Base-by-base conservation (phyloP, 1,140 invertebrate species). In the Meloidogyne hapla region DNA sequence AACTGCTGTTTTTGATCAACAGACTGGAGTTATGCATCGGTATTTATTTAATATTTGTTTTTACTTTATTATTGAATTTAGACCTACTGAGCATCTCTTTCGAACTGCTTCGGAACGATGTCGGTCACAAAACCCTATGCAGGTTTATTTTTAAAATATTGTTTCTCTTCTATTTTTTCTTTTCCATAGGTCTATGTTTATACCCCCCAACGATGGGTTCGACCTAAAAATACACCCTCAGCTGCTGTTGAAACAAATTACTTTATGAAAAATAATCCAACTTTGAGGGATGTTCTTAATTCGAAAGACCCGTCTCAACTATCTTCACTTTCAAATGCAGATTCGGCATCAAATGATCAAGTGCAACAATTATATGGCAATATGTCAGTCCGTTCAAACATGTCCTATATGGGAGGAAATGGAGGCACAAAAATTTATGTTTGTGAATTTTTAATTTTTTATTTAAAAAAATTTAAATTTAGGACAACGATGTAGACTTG, bases 221-320 rank as follows among this genome's bases (percentile, higher is more conserved):
- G 69, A 67, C 33, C 78, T 15, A 79, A 73, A 65, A 48, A 77
- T 21, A 64, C 72, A 18, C 65, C 77, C 12, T 82, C 83, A 6
- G 84, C 85, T 33, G 77, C 79, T 18, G 38, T 79, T 66, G 84
- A 85, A 71, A 78, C 81, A 64, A 86, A 82, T 48, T 86, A 83
- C 75, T 80, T 85, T 62, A n/a, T 84, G 12, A 45, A 67, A 5
- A 74, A 67, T 4, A 84, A 84, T 67, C 83, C 83, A 15, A 56
- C n/a, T 8, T 21, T 56, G n/a, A 56, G n/a, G n/a, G 48, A 56
- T 1, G 4, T 56, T 21, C 48, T 56, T 21, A 56, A 33, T 0
- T 33, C 33, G 0, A 33, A n/a, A 56, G 48, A 56, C n/a, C 48
- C 48, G 6, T n/a, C 48, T n/a, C 48, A 56, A 56, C 12, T 56